These are phyloP conservation scores for Brachionus sp. DNA, from an alignment of 1,140 invertebrate species.

Conservation along the genomic window DNA sequence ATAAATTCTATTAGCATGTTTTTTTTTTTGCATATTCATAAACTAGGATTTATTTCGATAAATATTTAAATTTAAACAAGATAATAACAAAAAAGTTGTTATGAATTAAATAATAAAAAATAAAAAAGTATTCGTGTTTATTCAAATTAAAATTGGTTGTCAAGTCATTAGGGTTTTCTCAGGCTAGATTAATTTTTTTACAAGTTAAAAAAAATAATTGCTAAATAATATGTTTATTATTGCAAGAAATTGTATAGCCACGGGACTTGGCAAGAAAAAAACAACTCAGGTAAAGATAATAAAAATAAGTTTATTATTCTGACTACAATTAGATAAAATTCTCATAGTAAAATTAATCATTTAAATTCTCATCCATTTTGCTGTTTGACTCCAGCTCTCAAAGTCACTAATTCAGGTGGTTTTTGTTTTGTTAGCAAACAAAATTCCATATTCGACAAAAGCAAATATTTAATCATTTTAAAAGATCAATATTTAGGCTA, in stretches of 20 bases:
- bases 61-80: neutral
- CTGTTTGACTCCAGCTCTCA: neutral
- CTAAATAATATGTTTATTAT: conserved; percentile 6
- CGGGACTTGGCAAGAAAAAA: neutral
- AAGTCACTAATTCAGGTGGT: conserved; percentile 18
- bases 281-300: conserved; percentile 5
- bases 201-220: neutral
- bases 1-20: neutral
- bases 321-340: neutral
- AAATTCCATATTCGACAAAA: conserved; percentile 8
- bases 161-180: neutral
- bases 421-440: neutral
- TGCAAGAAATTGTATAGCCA: neutral
- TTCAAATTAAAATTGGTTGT: neutral
- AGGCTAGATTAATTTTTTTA: neutral
- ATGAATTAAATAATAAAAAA: neutral
- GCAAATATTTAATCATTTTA: conserved; percentile 36
- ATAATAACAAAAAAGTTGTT: neutral
- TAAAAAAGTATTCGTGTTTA: neutral
- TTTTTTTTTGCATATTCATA: neutral
- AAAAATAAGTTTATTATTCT: conserved; percentile 25
- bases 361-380: neutral
- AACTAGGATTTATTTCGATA: neutral
- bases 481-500: conserved; percentile 26
- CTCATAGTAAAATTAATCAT: conserved; percentile 16